A percentile compares a stretch with the other conserved stretches of the same genome.
phyloP scores from a whole-genome alignment of 1,140 invertebrate species.

The Arion vulgaris region DNA sequence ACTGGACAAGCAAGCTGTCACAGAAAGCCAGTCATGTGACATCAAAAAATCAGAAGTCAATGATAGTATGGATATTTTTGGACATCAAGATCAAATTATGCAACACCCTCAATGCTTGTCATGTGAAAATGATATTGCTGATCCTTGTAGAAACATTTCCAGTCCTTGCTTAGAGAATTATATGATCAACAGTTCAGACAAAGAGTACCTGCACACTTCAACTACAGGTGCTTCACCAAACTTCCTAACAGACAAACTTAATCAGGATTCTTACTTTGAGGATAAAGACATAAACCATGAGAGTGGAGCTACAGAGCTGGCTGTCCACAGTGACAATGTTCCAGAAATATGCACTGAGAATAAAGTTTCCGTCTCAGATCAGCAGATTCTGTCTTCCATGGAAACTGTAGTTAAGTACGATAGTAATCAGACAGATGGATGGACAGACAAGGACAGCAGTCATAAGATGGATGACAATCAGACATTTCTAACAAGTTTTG shows the following conservation, averaged over 20 bases:
- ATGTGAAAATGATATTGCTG: not conserved
- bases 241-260: not conserved
- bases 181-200: not conserved
- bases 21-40: not conserved
- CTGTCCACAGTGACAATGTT: not conserved
- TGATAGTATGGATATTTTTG: not conserved
- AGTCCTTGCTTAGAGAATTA: not conserved
- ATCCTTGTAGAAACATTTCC: not conserved
- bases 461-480: not conserved
- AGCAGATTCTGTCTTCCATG: not conserved
- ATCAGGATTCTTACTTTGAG: not conserved
- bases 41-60: not conserved
- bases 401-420: not conserved
- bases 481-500: not conserved
- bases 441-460: not conserved
- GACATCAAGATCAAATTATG: not conserved
- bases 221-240: not conserved
- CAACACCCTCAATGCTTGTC: no score
- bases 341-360: not conserved
- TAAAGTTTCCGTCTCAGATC: not conserved
- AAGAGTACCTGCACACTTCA: not conserved
- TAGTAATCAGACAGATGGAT: not conserved
- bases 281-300: not conserved
- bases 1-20: not conserved
- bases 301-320: not conserved